Percentiles rank a stretch among this genome's conserved stretches.
Evolutionary conservation across 2,113 vertebrate genomes (phyloP).

Genomic region (Brachyistius frenatus): DNA sequence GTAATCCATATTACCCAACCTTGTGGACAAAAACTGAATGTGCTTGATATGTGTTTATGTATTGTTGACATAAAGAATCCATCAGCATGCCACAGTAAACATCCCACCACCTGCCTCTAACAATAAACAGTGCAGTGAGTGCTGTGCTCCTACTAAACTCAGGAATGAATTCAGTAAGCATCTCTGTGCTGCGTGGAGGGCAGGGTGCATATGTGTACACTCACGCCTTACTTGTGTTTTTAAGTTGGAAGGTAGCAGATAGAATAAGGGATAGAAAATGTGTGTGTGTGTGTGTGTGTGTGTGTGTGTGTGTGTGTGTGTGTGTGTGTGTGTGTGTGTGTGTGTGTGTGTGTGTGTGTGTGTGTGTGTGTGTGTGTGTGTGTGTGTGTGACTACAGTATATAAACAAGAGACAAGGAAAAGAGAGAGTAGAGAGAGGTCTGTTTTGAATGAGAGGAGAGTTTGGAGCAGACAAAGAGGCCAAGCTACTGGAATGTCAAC

Average conservation of each 20-base stretch:
- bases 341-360: neutral
- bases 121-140: neutral
- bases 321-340: conserved; percentile 4
- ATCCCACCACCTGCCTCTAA: conserved; percentile 8
- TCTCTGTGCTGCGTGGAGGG: conserved; percentile 4
- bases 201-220: neutral
- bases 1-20: too few relatives aligned
- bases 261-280: conserved; percentile 12
- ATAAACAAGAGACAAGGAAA: neutral
- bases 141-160: neutral
- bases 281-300: neutral
- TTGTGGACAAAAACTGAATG: too few relatives aligned
- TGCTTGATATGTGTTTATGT: too few relatives aligned
- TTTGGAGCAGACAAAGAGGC: conserved; percentile 64
- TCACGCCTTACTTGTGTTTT: conserved; percentile 42
- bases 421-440: conserved; percentile 29
- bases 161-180: conserved; percentile 15
- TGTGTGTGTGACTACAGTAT: neutral
- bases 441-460: conserved; percentile 71
- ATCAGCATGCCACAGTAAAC: neutral
- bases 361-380: neutral
- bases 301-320: conserved; percentile 7
- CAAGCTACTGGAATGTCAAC: conserved; percentile 80
- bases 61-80: neutral
- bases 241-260: conserved; percentile 19